Base-by-base conservation (phyloP, 1,140 invertebrate species). In the Drosophila pallidifrons region DNA sequence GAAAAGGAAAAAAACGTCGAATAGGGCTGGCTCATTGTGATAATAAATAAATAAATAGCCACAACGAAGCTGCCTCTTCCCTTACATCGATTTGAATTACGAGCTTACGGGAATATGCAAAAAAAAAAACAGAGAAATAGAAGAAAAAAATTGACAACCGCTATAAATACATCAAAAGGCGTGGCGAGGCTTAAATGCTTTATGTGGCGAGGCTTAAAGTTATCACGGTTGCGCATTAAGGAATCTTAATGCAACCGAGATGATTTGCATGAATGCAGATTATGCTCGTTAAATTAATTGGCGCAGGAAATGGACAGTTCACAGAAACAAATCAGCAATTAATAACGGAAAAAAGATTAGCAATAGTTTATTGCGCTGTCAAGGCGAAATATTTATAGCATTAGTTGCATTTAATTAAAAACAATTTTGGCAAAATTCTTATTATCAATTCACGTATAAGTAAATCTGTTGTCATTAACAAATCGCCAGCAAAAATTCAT, bases 21-120 rank as follows among this genome's bases (percentile, higher is more conserved):
- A 86, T 87, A 79, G 82, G 75, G 82, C 82, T 86, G 82, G 67
- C 76, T 87, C 83, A 86, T 86, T 87, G 83, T 79, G 82, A 82
- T 82, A 87, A 86, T 86, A 86, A 86, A 86, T 86, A 86, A 86
- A 81, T 86, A 87, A 88, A 82, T 77, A 87, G 76, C 79, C 82
- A 55, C 79, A 81, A 73, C 71, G 77, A 82, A 65, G 71, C 61
- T 73, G 51, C 8, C 15, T 35, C 63, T 47, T 45, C 61, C 74
- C 61, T 80, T 63, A 67, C 74, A 85, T 86, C 81, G 77, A 87
- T 86, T 87, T 69, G 71, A 68, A 65, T 68, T 68, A 55, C 64
- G 47, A 20, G 47, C 70, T 73, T 67, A 67, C 35, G 20, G 43
- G 47, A 45, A 38, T 86, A 86, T 86, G 82, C 81, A 85, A 83